A percentile compares a stretch with the other conserved stretches of the same genome.
Conservation (phyloP, 1,140 invertebrate genomes). For the Listronotus oregonensis region DNA sequence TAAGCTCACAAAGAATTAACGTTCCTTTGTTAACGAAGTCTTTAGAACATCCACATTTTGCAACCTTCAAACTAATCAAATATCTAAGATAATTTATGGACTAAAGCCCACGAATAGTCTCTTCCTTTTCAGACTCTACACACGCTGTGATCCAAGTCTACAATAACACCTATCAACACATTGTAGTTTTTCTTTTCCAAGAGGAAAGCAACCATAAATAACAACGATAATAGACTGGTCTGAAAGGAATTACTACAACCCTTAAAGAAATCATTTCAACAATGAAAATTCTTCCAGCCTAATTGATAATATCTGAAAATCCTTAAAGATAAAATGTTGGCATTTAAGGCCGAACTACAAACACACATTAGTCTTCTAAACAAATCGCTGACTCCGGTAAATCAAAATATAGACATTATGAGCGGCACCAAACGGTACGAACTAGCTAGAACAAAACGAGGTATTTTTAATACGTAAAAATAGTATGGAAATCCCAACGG, state of each 20-base stretch:
- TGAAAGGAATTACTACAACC: not conserved
- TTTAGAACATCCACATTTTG: not conserved
- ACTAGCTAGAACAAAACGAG: constrained; percentile 14
- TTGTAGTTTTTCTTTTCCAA: not conserved
- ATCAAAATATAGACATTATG: constrained; percentile 11
- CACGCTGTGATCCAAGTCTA: not conserved
- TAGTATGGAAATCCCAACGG: constrained; percentile 25
- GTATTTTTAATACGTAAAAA: constrained; percentile 22
- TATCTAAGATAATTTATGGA: not conserved
- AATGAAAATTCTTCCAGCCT: not conserved
- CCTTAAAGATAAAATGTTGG: not conserved
- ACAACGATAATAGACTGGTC: not conserved
- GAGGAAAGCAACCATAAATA: not conserved
- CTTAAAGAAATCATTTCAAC: not conserved
- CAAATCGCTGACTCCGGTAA: constrained; percentile 12
- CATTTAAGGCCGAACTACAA: no score
- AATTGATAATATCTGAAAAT: not conserved
- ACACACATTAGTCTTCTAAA: constrained; percentile 4
- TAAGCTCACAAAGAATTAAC: not conserved
- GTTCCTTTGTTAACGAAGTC: not conserved
- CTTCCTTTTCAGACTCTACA: not conserved
- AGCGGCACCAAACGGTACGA: constrained; percentile 10
- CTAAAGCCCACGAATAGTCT: constrained; percentile 6
- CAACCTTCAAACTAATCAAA: no score
- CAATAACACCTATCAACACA: constrained; percentile 3